These are phyloP conservation scores for Meriones psammophilus DNA, from an alignment of 2,797 vertebrate species.

Conservation along the genomic window DNA sequence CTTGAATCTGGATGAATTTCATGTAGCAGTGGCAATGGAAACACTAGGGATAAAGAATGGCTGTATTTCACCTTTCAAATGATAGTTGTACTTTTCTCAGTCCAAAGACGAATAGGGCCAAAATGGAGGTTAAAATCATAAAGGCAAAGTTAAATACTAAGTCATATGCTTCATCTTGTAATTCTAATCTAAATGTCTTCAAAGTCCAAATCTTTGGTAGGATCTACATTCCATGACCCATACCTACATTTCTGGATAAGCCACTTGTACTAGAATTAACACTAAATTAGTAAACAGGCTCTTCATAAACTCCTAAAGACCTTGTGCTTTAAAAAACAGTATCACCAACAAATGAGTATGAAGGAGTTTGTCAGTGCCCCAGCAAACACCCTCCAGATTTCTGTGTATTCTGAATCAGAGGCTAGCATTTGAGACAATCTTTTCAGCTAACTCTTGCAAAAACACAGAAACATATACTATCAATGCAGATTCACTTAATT, in stretches of 20 bases:
- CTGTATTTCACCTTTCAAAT: neutral
- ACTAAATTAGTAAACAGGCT: neutral
- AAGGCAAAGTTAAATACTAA: neutral
- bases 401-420: neutral
- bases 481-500: neutral
- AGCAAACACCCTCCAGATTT: neutral
- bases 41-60: neutral
- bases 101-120: neutral
- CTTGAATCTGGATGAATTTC: neutral
- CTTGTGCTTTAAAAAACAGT: neutral
- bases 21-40: neutral
- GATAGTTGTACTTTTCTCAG: neutral
- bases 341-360: neutral
- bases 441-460: neutral
- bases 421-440: no score
- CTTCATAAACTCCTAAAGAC: neutral
- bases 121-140: neutral
- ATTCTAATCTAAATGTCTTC: neutral
- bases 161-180: neutral
- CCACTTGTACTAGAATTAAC: neutral
- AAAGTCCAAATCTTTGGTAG: neutral
- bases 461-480: neutral
- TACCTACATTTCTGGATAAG: neutral
- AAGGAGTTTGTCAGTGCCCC: neutral
- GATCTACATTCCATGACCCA: neutral